Base-by-base conservation (phyloP, 2,797 vertebrate species). In the Onychomys leucogaster region DNA sequence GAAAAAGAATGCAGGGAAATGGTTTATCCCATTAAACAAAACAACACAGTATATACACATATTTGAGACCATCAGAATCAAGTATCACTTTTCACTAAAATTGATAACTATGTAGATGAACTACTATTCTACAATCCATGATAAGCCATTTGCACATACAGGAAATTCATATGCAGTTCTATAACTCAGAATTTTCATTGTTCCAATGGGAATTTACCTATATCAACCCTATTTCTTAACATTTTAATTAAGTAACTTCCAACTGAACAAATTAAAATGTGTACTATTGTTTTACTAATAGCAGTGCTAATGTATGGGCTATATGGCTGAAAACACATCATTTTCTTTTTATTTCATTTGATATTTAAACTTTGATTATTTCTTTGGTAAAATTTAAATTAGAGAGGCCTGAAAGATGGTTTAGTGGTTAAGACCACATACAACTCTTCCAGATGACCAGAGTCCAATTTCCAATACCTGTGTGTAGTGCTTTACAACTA, bases 211-310 rank as follows among this genome's bases (percentile, higher is more conserved):
- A 9, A 11, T 89, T 96, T 89, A 89, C 23, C 41, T 82, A 29
- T 91, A 89, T 59, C 63, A 94, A 87, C 75, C 25, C 8, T 83
- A 78, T 93, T 92, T 96, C 82, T 96, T 94, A 88, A 96, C 16
- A 1, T 88, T 95, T 63, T 91, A 93, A 94, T 95, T 76, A 90
- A 93, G 73, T 83, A 96, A 85, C 69, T 94, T 93, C 82, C 10
- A 73, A 73, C 21, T 80, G 67, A 92, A 85, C 25, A 84, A 89
- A 94, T 95, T 97, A 95, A 96, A 61, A 8, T 46, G 19, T 46
- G 41, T 81, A 14, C 46, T 87, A 67, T 16, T 86, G 7, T 91
- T 87, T 94, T 83, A 43, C 34, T 92, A 97, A 94, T 86, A 94
- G 37, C 55, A 88, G 46, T 77, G 25, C n/a, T 90, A 23, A 95